These are phyloP conservation scores for Psittacula derbiana DNA, from an alignment of 2,797 vertebrate genomes.

Conservation along the genomic window DNA sequence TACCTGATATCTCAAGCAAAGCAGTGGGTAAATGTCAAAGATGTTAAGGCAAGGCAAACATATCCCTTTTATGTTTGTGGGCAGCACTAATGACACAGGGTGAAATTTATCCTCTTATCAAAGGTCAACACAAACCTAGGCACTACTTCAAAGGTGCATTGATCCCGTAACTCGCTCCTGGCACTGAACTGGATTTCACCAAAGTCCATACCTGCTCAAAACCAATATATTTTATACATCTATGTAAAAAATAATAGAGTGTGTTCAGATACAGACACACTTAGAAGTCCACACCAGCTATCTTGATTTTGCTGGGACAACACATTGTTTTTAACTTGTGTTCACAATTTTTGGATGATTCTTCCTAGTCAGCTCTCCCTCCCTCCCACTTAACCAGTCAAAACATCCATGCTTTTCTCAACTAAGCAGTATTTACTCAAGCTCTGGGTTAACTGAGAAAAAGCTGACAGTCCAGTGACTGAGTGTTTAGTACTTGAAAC, in stretches of 20 bases:
- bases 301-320: neutral
- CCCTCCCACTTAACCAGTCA: neutral
- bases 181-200: neutral
- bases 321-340: neutral
- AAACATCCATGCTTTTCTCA: neutral
- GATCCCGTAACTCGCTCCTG: slow-evolving; percentile 28
- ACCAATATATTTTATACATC: neutral
- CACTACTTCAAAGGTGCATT: slow-evolving; percentile 61
- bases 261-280: neutral
- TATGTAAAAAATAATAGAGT: neutral
- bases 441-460: neutral
- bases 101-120: slow-evolving; percentile 66
- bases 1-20: slow-evolving; percentile 49
- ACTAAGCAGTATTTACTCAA: slow-evolving; percentile 5
- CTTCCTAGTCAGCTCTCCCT: neutral
- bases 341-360: neutral
- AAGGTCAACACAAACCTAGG: slow-evolving; percentile 58
- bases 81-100: slow-evolving; percentile 35
- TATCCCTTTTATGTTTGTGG: slow-evolving; percentile 60
- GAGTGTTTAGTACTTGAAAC: neutral
- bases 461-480: neutral
- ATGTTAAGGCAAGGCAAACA: slow-evolving; percentile 59
- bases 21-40: slow-evolving; percentile 56
- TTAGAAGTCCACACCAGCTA: neutral
- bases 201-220: neutral